Evolutionary conservation across 2,797 vertebrate species (phyloP), one percentile per base, ranked within the genome.

Genomic region (Tangara arthus): DNA sequence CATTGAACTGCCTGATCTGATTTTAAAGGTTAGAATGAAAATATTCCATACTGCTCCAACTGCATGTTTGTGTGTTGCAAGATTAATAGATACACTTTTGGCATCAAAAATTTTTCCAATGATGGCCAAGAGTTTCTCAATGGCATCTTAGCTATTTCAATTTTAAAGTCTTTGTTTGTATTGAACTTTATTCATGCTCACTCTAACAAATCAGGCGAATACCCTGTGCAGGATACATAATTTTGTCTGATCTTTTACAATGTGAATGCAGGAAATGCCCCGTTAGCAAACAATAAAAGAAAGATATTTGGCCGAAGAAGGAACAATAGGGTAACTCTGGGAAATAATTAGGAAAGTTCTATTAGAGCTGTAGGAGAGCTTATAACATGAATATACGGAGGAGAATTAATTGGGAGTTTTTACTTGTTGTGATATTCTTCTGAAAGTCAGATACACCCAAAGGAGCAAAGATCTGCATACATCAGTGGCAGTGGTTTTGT

Each of bases 121-220:
- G 42, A 21, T 75, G 55, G 32, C 53, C 80, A 90, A 59, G 28
- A 60, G 13, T 65, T 87, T 84, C 55, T 49, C 70, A 89, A 47
- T 60, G 85, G 42, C 59, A 90, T 89, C 70, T 95, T 89, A 87
- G 42, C 46, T 95, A 78, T 90, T 82, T 66, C 22, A 83, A 3
- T 75, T 89, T 92, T 70, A 28, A 93, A 95, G 82, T 89, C 61
- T 78, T 87, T 96, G 87, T 95, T 95, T 96, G 46, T 37, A 73
- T 60, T 96, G 87, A 80, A 93, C 76, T 84, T 94, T 90, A 81
- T 94, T 89, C 78, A 18, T 79, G 70, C 68, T 95, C 61, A 93
- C 69, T 28, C 50, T 90, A 71, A 93, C 55, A 91, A 59, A 91
- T 86, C 68, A 88, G 52, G 78, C 27, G 4, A 93, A 53, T 50